A percentile compares a stretch with the other conserved stretches of the same genome.
Evolutionary conservation across 2,113 vertebrate species (phyloP).

Genomic region (Aythya baeri): DNA sequence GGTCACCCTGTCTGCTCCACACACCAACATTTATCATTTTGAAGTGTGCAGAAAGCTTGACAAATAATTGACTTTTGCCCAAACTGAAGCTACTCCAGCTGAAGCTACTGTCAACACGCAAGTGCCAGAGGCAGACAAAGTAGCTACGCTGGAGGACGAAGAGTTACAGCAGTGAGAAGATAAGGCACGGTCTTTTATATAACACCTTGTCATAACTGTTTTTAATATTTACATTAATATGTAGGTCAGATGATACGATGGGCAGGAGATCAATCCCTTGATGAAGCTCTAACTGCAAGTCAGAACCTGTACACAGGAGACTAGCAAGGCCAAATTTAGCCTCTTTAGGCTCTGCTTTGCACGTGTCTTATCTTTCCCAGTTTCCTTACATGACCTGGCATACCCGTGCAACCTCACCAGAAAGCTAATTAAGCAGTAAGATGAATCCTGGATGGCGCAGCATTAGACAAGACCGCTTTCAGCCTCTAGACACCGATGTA

Average conservation of each 20-base stretch:
- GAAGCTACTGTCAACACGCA: neutral
- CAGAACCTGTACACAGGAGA: neutral
- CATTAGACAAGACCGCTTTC: neutral
- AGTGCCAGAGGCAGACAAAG: neutral
- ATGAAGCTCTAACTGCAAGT: neutral
- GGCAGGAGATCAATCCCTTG: neutral
- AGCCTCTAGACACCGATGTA: neutral
- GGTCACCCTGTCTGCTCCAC: neutral
- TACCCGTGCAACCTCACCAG: neutral
- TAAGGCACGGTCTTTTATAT: rapidly evolving
- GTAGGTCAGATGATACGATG: neutral
- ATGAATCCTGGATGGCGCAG: neutral
- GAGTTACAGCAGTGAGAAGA: neutral
- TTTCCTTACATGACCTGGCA: neutral
- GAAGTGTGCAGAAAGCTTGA: neutral
- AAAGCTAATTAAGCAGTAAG: conserved; percentile 1
- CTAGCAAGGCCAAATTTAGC: neutral
- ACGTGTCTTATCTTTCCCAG: neutral
- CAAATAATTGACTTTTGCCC: neutral
- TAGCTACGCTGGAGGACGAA: rapidly evolving
- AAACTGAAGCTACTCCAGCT: neutral
- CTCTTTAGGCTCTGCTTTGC: neutral
- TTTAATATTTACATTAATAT: neutral
- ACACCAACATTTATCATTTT: neutral
- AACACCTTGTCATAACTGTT: neutral